Conservation (phyloP, 1,140 invertebrate species). For the Drosophila arizonae region DNA sequence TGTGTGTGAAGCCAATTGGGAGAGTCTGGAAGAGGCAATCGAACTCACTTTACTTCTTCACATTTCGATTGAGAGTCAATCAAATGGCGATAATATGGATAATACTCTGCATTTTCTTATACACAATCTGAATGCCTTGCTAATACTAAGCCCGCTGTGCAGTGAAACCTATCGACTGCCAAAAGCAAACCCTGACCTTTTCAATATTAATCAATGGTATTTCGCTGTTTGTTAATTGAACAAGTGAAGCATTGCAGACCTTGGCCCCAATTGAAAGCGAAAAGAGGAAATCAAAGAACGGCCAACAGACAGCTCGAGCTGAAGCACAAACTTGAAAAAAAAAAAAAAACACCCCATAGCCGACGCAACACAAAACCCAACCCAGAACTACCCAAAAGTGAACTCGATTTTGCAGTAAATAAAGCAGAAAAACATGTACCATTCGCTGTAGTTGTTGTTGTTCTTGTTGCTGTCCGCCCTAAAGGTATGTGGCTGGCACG, state of each 20-base stretch:
- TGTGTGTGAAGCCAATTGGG: neutral
- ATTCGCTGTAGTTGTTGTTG: neutral
- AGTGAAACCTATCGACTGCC: slow-evolving; percentile 8
- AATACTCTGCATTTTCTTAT: too few relatives aligned
- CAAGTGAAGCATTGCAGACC: slow-evolving; percentile 53
- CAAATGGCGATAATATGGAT: neutral
- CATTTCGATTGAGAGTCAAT: neutral
- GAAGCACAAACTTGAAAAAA: neutral
- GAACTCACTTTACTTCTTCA: neutral
- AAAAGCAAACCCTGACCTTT: slow-evolving; percentile 11
- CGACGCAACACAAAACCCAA: slow-evolving; percentile 26
- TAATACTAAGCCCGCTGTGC: too few relatives aligned
- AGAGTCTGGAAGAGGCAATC: neutral
- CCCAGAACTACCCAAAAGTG: slow-evolving; percentile 31
- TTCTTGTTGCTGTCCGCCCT: neutral
- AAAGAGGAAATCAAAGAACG: slow-evolving; percentile 19
- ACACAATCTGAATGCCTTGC: too few relatives aligned
- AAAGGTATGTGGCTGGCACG: slow-evolving; percentile 10
- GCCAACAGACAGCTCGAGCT: slow-evolving; percentile 2
- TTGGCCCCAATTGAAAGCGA: slow-evolving; percentile 54
- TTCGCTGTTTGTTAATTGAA: slow-evolving; percentile 52
- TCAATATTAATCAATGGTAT: slow-evolving; percentile 3
- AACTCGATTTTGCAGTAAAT: slow-evolving; percentile 55
- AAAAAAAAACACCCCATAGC: slow-evolving; percentile 30
- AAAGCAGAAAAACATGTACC: slow-evolving; percentile 20